A percentile compares a stretch with the other conserved stretches of the same genome.
These are phyloP conservation scores for Stenoptilia bipunctidactyla DNA, from an alignment of 2,888 invertebrate species.

Conservation along the genomic window DNA sequence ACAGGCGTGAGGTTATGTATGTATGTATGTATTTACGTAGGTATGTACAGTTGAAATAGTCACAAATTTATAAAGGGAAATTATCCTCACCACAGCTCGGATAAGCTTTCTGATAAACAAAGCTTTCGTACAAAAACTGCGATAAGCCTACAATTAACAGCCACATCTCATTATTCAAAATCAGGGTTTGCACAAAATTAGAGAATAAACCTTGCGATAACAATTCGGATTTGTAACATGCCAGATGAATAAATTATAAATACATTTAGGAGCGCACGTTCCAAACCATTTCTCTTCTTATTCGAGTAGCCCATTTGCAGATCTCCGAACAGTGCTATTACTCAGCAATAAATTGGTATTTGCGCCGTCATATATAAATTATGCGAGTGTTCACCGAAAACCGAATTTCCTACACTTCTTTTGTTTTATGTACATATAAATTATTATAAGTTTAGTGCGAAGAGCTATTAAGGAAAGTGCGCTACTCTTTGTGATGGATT, in stretches of 20 bases:
- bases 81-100: no score
- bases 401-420: constrained; percentile 54
- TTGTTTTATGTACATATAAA: constrained; percentile 29
- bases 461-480: no score
- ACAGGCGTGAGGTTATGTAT: no score
- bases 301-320: constrained; percentile 67
- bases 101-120: no score
- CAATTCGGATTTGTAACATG: constrained; percentile 54
- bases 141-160: no score
- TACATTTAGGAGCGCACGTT: constrained; percentile 62
- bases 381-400: constrained; percentile 53
- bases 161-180: constrained; percentile 29
- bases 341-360: constrained; percentile 71
- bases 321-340: constrained; percentile 68
- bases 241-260: constrained; percentile 66
- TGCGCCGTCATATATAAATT: constrained; percentile 70
- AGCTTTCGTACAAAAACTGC: no score
- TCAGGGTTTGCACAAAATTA: constrained; percentile 21
- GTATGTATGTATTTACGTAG: no score
- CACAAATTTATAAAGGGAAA: no score
- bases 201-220: constrained; percentile 42
- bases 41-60: no score
- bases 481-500: no score
- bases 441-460: no score
- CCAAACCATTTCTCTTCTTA: constrained; percentile 59